Conservation (phyloP, 2,113 vertebrate species). For the Dissostichus mawsoni region DNA sequence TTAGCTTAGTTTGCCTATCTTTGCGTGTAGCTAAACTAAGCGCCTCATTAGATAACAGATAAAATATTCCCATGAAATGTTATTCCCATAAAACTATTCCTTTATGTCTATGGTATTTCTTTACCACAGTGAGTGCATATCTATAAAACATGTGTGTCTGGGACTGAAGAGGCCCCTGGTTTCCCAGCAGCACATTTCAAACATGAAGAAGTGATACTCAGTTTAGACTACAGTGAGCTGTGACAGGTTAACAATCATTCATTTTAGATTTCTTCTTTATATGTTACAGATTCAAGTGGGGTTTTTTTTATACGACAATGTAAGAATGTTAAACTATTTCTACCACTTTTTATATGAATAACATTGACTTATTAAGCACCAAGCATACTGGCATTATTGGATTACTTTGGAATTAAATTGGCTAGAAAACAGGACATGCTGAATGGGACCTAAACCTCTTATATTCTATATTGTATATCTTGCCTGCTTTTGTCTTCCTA, state of each 20-base stretch:
- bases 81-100: too few species aligned
- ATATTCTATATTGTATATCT: too few species aligned
- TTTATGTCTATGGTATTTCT: too few species aligned
- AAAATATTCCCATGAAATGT: too few species aligned
- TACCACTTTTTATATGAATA: background rate
- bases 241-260: slow-evolving; percentile 4
- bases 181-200: slow-evolving; percentile 35
- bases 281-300: background rate
- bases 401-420: too few species aligned
- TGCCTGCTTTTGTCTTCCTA: too few species aligned
- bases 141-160: slow-evolving; percentile 8
- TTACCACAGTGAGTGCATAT: background rate
- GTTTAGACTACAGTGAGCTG: background rate
- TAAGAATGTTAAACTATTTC: background rate
- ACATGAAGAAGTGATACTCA: background rate
- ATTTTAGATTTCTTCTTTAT: background rate
- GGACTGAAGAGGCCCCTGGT: slow-evolving; percentile 10
- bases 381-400: too few species aligned
- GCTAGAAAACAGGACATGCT: too few species aligned
- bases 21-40: too few species aligned
- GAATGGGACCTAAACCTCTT: too few species aligned
- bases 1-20: too few species aligned
- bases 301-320: background rate
- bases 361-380: background rate
- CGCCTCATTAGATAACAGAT: too few species aligned